Percentiles rank a stretch among this genome's conserved stretches.
phyloP scores from a whole-genome alignment of 92 coral and sea anemone species.

The Heteractis magnifica region DNA sequence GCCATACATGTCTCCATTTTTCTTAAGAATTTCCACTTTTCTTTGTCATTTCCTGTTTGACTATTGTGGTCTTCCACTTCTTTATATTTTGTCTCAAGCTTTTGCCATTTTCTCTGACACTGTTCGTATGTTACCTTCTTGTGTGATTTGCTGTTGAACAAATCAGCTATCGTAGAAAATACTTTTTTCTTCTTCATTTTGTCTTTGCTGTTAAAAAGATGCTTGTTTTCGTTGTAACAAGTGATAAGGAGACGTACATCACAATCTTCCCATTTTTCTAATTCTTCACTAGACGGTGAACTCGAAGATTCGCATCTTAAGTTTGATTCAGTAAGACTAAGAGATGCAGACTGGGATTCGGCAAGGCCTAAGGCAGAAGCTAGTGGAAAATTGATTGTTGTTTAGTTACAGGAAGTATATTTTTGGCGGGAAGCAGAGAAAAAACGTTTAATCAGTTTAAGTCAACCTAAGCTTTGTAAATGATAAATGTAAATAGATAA shows the following conservation, averaged over 20 bases:
- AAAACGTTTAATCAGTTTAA: neutral
- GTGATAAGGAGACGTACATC: conserved; percentile 36
- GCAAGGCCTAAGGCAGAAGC: conserved; percentile 3
- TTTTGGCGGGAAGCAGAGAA: conserved; percentile 2
- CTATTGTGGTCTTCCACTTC: conserved; percentile 54
- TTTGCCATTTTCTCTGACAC: conserved; percentile 55
- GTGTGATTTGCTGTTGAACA: conserved; percentile 44
- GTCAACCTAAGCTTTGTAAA: neutral
- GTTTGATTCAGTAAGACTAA: neutral
- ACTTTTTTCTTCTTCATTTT: conserved; percentile 48
- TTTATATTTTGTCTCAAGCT: conserved; percentile 48
- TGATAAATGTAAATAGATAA: neutral
- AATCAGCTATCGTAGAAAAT: conserved; percentile 41
- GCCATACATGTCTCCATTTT: conserved; percentile 50
- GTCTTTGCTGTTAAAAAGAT: conserved; percentile 47
- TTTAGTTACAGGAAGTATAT: neutral
- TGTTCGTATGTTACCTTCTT: conserved; percentile 44
- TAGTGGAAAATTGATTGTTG: neutral
- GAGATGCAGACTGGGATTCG: neutral
- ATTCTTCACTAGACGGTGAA: conserved; percentile 4
- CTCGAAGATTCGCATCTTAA: neutral
- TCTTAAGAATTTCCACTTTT: conserved; percentile 62
- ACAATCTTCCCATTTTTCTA: conserved; percentile 35
- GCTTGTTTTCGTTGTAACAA: conserved; percentile 39
- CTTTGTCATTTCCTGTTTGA: conserved; percentile 50